Evolutionary conservation across 2,797 vertebrate species (phyloP), one percentile per base, ranked within the genome.

Genomic region (Petrocephalus schoutedeni): DNA sequence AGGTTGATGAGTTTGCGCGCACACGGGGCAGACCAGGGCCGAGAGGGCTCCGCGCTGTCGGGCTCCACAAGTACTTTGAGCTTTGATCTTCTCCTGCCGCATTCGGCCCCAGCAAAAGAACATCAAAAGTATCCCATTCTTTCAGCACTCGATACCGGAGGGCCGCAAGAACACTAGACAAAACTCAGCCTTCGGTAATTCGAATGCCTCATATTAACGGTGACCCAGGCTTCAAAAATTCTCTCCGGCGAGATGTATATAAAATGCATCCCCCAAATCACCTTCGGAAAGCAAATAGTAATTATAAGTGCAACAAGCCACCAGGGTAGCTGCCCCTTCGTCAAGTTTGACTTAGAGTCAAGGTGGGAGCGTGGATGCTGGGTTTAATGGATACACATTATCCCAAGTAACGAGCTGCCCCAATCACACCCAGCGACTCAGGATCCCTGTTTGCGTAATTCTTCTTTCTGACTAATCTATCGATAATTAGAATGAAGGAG

Each of bases 381-480:
- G 88, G 89, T 90, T 90, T 89, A 14, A 54, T 58, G 89, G 89
- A 90, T 86, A 71, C 87, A 89, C 88, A 87, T 89, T 90, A 36
- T 49, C 86, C 87, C 84, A 93, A 92, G 93, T 92, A 91, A 93
- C 89, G 87, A 92, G 89, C 91, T 87, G 89, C 89, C 80, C 90
- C 92, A 87, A 91, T 95, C 93, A 94, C 89, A 85, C 88, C 92
- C 91, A 89, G 92, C 92, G 91, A 93, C 93, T 93, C 89, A 41
- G 51, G 87, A 87, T 84, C 88, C 88, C 90, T 71, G 49, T 90
- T 90, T 89, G 36, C 87, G 58, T 57, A 86, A 87, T 89, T 88
- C 87, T 86, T 64, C 88, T 89, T 87, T 89, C 67, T 83, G 23
- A 53, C 87, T 57, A 67, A 41, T 56, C 67, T 61, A 49, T 61